phyloP scores from a whole-genome alignment of 2,888 invertebrate species.

The Brenthis daphne region DNA sequence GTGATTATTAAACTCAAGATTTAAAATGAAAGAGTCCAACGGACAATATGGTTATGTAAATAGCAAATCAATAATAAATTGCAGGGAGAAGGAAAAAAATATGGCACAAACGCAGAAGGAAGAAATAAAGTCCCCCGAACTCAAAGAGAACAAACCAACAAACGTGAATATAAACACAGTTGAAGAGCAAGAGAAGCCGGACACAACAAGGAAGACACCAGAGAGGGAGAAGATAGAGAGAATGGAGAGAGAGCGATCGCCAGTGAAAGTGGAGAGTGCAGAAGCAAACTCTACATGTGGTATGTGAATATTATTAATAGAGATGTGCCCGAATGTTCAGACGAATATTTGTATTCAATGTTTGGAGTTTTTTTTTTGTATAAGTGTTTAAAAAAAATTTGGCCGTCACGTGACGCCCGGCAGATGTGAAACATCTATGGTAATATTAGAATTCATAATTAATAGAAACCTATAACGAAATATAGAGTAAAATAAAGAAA shows the following conservation, averaged over 20 bases:
- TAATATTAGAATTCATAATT: too few relatives aligned
- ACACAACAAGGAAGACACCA: constrained; percentile 58
- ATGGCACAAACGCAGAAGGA: constrained; percentile 40
- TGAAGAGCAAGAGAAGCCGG: constrained; percentile 45
- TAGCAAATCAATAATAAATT: neutral
- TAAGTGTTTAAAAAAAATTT: too few relatives aligned
- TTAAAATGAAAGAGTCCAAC: too few relatives aligned
- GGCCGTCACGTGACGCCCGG: too few relatives aligned
- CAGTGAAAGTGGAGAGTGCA: constrained; percentile 49
- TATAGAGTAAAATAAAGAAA: too few relatives aligned
- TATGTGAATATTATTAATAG: constrained; percentile 44
- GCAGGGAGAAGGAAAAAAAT: constrained; percentile 56
- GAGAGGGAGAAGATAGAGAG: constrained; percentile 44
- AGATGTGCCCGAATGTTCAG: too few relatives aligned
- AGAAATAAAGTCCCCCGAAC: constrained; percentile 27
- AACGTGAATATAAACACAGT: constrained; percentile 35
- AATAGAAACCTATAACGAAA: too few relatives aligned
- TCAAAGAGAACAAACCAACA: constrained; percentile 34
- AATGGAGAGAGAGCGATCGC: constrained; percentile 50
- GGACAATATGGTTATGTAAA: too few relatives aligned
- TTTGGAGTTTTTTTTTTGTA: neutral
- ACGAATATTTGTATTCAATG: neutral
- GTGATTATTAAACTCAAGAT: too few relatives aligned
- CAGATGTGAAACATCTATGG: too few relatives aligned
- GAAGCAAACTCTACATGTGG: constrained; percentile 74